These are phyloP conservation scores for Poicephalus gulielmi DNA, from an alignment of 2,113 vertebrate species.

Conservation along the genomic window DNA sequence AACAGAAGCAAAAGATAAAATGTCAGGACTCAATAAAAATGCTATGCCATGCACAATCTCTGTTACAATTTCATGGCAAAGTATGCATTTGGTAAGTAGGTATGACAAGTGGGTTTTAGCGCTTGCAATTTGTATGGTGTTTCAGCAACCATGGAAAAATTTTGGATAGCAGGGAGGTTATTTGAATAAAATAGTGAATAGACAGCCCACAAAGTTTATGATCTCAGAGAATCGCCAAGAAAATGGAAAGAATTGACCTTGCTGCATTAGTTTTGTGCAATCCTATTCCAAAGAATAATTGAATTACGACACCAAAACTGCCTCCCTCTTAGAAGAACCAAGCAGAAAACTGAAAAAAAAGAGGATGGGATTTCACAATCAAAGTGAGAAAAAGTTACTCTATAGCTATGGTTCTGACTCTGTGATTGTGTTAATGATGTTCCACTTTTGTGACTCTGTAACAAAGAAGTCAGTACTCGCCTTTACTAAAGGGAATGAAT, in stretches of 20 bases:
- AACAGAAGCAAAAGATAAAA: not conserved
- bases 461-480: not conserved
- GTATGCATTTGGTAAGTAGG: not conserved
- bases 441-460: not conserved
- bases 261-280: not conserved
- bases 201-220: not conserved
- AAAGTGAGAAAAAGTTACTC: not conserved
- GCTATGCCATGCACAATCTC: not conserved
- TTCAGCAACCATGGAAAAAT: not conserved
- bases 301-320: not conserved
- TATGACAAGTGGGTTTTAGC: not conserved
- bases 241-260: not conserved
- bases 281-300: not conserved
- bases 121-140: not conserved
- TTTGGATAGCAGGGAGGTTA: not conserved
- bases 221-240: not conserved
- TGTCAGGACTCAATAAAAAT: not conserved
- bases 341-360: not conserved
- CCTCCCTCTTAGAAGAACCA: not conserved
- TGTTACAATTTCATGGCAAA: not conserved
- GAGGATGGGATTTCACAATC: not conserved
- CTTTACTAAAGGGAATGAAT: not conserved
- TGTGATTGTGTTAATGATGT: not conserved
- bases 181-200: not conserved
- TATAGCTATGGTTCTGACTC: not conserved